Evolutionary conservation across 2,888 invertebrate genomes (phyloP).

Genomic region (Drosophila anomalata): DNA sequence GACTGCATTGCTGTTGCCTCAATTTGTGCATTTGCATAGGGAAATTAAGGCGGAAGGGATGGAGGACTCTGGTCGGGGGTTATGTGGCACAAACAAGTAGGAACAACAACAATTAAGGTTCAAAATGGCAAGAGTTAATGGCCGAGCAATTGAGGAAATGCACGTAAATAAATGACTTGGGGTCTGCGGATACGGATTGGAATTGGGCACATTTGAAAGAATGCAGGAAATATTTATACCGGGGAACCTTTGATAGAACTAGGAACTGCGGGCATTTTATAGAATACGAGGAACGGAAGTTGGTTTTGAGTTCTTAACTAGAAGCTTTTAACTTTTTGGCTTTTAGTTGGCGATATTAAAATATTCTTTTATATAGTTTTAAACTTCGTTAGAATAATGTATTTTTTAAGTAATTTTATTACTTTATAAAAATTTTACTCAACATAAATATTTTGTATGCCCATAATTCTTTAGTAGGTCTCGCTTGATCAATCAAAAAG

Average conservation of each 20-base stretch:
- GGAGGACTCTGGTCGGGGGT: slow-evolving; percentile 1
- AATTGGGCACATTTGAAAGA: slow-evolving; percentile 29
- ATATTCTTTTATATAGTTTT: too few species aligned
- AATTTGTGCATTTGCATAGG: slow-evolving; percentile 75
- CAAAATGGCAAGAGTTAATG: slow-evolving; percentile 69
- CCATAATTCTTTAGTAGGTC: slow-evolving; percentile 6
- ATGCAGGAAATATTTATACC: slow-evolving; percentile 25
- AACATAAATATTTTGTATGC: neutral
- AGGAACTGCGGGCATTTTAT: slow-evolving; percentile 34
- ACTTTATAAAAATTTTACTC: neutral
- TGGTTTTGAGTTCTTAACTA: slow-evolving; percentile 2
- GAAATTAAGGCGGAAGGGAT: slow-evolving; percentile 4
- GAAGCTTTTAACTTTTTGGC: too few species aligned
- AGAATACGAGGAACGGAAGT: slow-evolving; percentile 26
- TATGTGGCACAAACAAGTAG: slow-evolving; percentile 31
- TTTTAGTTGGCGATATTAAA: too few species aligned
- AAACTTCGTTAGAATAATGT: too few species aligned
- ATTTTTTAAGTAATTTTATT: too few species aligned
- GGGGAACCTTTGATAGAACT: slow-evolving; percentile 11
- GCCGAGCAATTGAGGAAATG: slow-evolving; percentile 59
- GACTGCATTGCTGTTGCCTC: slow-evolving; percentile 72
- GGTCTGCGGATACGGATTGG: slow-evolving; percentile 13
- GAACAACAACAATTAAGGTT: slow-evolving; percentile 61
- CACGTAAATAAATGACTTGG: slow-evolving; percentile 24
- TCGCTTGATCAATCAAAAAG: neutral